These are phyloP conservation scores for Muntiacus reevesi DNA, from an alignment of 2,113 vertebrate species.

Conservation along the genomic window DNA sequence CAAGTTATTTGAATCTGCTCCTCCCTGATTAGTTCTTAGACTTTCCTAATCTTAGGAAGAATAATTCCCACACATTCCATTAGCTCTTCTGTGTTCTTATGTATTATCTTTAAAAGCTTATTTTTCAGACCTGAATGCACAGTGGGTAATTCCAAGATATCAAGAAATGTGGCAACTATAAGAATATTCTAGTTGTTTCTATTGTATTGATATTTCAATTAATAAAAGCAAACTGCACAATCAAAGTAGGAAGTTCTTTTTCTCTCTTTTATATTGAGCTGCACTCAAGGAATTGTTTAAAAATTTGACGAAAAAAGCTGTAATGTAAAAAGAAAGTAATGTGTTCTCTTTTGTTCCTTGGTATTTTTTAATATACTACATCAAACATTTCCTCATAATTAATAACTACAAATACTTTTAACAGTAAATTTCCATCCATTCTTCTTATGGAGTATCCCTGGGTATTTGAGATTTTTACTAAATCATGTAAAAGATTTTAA, in stretches of 20 bases:
- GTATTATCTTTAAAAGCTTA: slow-evolving; percentile 30
- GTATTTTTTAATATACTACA: slow-evolving; percentile 61
- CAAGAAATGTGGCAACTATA: slow-evolving; percentile 29
- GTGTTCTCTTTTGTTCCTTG: slow-evolving; percentile 50
- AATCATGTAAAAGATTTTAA: background rate
- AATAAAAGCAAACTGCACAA: slow-evolving; percentile 62
- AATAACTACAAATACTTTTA: slow-evolving; percentile 30
- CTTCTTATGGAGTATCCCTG: background rate
- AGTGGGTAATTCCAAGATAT: slow-evolving; percentile 49
- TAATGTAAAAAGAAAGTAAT: slow-evolving; percentile 26
- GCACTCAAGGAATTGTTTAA: slow-evolving; percentile 21
- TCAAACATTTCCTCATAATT: slow-evolving; percentile 54
- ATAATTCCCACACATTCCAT: slow-evolving; percentile 29
- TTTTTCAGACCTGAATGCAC: slow-evolving; percentile 59
- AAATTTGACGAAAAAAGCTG: background rate
- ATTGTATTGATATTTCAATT: slow-evolving; percentile 60
- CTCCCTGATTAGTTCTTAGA: background rate
- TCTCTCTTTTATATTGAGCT: slow-evolving; percentile 24
- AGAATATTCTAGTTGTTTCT: slow-evolving; percentile 56
- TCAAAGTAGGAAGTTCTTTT: slow-evolving; percentile 42
- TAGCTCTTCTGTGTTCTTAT: background rate
- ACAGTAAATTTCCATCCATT: slow-evolving; percentile 28
- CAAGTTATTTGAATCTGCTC: slow-evolving; percentile 27
- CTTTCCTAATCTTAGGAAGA: background rate
- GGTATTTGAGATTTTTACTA: background rate